phyloP scores from a whole-genome alignment of 2,888 invertebrate genomes.

The Odontothrips loti region DNA sequence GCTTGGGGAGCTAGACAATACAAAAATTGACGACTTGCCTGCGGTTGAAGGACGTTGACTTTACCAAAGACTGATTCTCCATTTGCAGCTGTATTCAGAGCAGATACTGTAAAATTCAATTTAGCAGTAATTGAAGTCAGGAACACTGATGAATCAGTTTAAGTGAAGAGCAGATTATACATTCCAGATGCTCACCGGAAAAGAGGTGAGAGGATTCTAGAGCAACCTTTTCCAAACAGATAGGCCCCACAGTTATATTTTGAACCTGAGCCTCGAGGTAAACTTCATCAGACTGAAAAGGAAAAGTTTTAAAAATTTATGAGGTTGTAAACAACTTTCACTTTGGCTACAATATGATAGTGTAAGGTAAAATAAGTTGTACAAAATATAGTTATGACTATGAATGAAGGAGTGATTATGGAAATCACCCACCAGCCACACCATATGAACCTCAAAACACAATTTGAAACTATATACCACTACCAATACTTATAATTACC shows the following conservation, averaged over 20 bases:
- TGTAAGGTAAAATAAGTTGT: too few relatives aligned
- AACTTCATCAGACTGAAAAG: conserved; percentile 59
- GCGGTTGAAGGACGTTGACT: conserved; percentile 77
- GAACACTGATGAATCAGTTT: neutral
- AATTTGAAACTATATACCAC: too few relatives aligned
- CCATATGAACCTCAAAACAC: too few relatives aligned
- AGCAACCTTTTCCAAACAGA: conserved; percentile 90
- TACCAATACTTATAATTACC: too few relatives aligned
- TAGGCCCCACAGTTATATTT: conserved; percentile 89
- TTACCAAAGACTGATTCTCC: conserved; percentile 72
- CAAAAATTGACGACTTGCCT: conserved; percentile 89
- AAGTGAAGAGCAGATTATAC: neutral
- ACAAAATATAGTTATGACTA: too few relatives aligned
- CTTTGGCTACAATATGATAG: too few relatives aligned
- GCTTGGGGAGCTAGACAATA: conserved; percentile 84
- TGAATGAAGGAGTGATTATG: too few relatives aligned
- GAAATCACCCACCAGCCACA: too few relatives aligned
- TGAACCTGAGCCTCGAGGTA: conserved; percentile 76
- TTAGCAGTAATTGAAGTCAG: neutral
- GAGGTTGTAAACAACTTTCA: neutral
- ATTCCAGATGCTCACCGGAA: conserved; percentile 52
- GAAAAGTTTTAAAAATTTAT: neutral
- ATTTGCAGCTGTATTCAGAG: conserved; percentile 63
- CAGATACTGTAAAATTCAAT: conserved; percentile 53
- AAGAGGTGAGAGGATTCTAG: conserved; percentile 90